Conservation (phyloP, 2,113 vertebrate genomes). For the Ramphastos sulfuratus region DNA sequence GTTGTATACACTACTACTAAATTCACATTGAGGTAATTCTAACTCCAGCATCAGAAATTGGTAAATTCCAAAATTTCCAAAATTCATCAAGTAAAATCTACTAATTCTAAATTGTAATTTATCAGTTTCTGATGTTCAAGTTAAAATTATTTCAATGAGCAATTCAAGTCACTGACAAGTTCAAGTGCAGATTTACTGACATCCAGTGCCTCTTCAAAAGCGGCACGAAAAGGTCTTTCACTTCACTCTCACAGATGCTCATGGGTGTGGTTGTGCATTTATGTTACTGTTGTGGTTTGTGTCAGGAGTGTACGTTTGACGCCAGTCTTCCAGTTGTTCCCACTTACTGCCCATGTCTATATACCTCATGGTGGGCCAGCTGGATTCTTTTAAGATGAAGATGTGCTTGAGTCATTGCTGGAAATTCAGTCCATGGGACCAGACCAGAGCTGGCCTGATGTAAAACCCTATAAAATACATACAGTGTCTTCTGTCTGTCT, state of each 20-base stretch:
- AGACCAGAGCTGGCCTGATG: neutral
- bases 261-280: neutral
- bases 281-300: neutral
- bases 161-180: neutral
- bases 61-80: neutral
- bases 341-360: neutral
- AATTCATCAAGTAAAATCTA: too few relatives aligned
- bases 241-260: neutral
- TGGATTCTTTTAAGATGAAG: slow-evolving; percentile 21
- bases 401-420: neutral
- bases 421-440: neutral
- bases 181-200: neutral
- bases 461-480: neutral
- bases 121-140: neutral
- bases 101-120: neutral
- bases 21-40: neutral
- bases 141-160: neutral
- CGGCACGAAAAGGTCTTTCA: neutral
- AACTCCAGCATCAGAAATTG: neutral
- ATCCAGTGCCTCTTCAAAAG: neutral
- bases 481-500: neutral
- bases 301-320: neutral
- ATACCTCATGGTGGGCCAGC: neutral
- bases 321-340: slow-evolving; percentile 11
- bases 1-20: neutral